Evolutionary conservation across 2,888 invertebrate genomes (phyloP).

Genomic region (Magallana nippona): DNA sequence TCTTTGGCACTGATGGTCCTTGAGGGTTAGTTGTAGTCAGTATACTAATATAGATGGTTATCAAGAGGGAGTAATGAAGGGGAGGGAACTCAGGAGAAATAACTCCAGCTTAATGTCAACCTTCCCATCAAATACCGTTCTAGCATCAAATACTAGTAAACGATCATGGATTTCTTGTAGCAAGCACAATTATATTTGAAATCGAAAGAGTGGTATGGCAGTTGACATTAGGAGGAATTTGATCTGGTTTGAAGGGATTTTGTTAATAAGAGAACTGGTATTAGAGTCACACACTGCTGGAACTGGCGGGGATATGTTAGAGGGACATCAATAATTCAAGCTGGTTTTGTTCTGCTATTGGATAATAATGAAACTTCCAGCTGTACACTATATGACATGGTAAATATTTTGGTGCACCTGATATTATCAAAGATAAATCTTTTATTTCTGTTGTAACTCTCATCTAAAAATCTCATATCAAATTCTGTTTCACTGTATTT

Average conservation of each 20-base stretch:
- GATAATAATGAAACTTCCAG: slow-evolving; percentile 1
- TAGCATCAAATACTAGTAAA: too few relatives aligned
- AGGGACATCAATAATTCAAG: slow-evolving; percentile 9
- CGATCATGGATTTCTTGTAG: too few relatives aligned
- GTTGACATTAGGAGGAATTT: not conserved
- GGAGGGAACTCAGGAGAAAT: not conserved
- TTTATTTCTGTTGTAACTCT: not conserved
- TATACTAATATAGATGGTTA: not conserved
- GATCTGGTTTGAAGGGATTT: not conserved
- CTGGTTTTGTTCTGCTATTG: not conserved
- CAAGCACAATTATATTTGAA: not conserved
- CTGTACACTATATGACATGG: too few relatives aligned
- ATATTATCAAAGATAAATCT: too few relatives aligned
- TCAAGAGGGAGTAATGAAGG: not conserved
- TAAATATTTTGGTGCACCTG: too few relatives aligned
- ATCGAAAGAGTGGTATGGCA: not conserved
- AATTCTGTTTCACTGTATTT: not conserved
- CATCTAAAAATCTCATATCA: not conserved
- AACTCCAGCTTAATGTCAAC: slow-evolving; percentile 12
- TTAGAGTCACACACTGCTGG: not conserved
- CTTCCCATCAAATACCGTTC: not conserved
- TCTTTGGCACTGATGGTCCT: not conserved
- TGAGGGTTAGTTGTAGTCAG: not conserved
- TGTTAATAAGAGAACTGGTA: not conserved
- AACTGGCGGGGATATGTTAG: not conserved